Evolutionary conservation across 2,888 invertebrate species (phyloP), one percentile per base, ranked within the genome.

Genomic region (Diaphora mendica): DNA sequence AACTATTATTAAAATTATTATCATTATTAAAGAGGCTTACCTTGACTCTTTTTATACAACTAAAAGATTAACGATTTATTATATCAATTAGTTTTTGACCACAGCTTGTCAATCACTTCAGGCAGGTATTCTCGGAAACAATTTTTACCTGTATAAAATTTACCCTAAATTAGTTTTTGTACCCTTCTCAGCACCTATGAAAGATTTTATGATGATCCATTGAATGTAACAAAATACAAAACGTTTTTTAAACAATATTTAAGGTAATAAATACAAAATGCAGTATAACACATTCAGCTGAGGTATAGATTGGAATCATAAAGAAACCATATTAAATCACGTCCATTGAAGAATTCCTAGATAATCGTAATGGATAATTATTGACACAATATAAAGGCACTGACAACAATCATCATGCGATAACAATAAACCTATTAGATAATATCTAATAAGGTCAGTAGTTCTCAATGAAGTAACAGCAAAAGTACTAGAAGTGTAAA

Each of bases 381-480:
- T 23, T n/a, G 35, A 0, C n/a, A 55, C 35, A 20, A 39, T 65
- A 65, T 26, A 13, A 44, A 67, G 23, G 26, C 71, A 71, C 48
- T 68, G 67, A 67, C 64, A 64, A 76, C 64, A 71, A 76, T 71
- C 64, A 74, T 62, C 26, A 51, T 68, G 72, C 71, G 66, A 72
- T 51, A 81, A 76, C 73, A 77, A 72, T 80, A 73, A 35, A 64
- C 30, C 51, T 23, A 55, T 72, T 59, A 68, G 35, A 35, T 39
- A 33, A 33, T 33, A 33, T 33, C 33, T 33, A 33, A 33, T 72
- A 73, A 82, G 72, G 74, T 74, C 77, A 78, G 51, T 77, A 77
- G 77, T 72, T 68, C 20, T 68, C 55, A 44, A 71, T 44, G 67
- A 74, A 70, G 73, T 33, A 77, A 75, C 77, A 77, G 67, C 39